Percentiles rank a stretch among this genome's conserved stretches.
phyloP scores from a whole-genome alignment of 1,140 invertebrate species.

The Zaprionus vittiger region DNA sequence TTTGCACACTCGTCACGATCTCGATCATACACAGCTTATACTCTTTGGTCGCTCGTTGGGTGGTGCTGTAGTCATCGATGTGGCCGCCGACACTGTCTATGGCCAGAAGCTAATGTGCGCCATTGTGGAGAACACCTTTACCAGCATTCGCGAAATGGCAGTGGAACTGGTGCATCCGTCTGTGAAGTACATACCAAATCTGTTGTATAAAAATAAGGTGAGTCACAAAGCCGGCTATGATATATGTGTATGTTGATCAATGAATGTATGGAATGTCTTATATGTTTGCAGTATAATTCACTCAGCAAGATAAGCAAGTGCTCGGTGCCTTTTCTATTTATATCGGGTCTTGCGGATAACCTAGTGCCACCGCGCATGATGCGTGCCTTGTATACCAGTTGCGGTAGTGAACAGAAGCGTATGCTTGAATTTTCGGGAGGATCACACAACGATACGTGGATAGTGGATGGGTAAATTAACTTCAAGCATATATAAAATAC shows the following conservation, averaged over 20 bases:
- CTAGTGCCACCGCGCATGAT: conserved; percentile 95
- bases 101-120: conserved; percentile 92
- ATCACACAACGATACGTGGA: conserved; percentile 96
- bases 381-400: conserved; percentile 89
- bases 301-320: conserved; percentile 89
- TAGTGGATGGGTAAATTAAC: conserved; percentile 74
- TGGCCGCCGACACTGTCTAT: conserved; percentile 90
- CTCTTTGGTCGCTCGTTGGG: conserved; percentile 97
- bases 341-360: conserved; percentile 92
- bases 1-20: conserved; percentile 90
- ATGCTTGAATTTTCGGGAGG: conserved; percentile 90
- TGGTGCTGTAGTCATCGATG: conserved; percentile 94
- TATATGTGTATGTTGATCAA: background rate
- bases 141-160: conserved; percentile 97
- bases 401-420: conserved; percentile 89
- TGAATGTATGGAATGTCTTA: background rate
- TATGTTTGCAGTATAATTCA: conserved; percentile 55
- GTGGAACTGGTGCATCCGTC: conserved; percentile 89
- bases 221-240: conserved; percentile 3
- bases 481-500: background rate
- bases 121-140: conserved; percentile 97
- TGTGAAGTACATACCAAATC: conserved; percentile 89
- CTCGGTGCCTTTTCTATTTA: conserved; percentile 90
- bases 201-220: conserved; percentile 94
- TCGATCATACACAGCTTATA: conserved; percentile 93